Evolutionary conservation across 2,888 invertebrate genomes (phyloP), one percentile per base, ranked within the genome.

Genomic region (Nasonia oneida): DNA sequence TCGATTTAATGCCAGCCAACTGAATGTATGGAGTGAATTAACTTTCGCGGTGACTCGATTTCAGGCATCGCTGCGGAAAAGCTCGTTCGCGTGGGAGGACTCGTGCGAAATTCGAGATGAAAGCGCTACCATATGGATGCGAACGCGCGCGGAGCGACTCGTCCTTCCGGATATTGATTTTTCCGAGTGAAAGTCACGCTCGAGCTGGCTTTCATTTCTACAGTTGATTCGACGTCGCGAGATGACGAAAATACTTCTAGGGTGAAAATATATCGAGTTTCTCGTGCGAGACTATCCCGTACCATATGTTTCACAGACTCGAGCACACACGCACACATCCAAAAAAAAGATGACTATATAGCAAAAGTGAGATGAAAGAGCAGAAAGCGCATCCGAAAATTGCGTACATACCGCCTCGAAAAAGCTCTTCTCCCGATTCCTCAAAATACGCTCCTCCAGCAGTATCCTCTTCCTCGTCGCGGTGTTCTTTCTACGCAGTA

Each of bases 371-470:
- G 29, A 74, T 3, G 12, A 3, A 18, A 14, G 39, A 53, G 0
- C 2, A 71, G 50, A 80, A 71, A 64, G 2, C 29, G 14, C 12
- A 23, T 42, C 29, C 29, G 12, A 23, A 71, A 81, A 57, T 29
- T 29, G 18, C 10, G 23, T 82, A 67, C 82, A 53, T 82, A 74
- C 81, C 75, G 50, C 67, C 64, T 47, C 15, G 47, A 67, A 23
- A 39, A 67, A 76, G n/a, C 33, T 42, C 18, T 1, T 8, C n/a
- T 73, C 4, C 37, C 71, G 14, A 14, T 18, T 10, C 23, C 10
- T 33, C 18, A 18, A 15, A 42, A 39, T 18, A 14, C 57, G 0
- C 14, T 1, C 3, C 12, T 29, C n/a, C 61, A 64, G 61, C 61
- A 39, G 3, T 39, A 3, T 47, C 23, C n/a, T 14, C 67, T 23